Conservation (phyloP, 2,888 invertebrate species). For the Ochropleura leucogaster region DNA sequence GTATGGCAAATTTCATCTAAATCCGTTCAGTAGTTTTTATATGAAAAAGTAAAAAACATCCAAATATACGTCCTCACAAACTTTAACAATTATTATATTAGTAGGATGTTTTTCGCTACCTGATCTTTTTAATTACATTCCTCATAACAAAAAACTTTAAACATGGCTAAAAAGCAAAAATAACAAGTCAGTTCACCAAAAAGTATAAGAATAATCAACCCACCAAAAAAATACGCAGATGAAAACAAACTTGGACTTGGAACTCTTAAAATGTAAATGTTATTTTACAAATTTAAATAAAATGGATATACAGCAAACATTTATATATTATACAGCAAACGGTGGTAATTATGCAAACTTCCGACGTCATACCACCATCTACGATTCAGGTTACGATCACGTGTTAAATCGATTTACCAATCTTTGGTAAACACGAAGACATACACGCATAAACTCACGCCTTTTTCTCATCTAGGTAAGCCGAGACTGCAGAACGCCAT, state of each 20-base stretch:
- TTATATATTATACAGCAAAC: slow-evolving; percentile 50
- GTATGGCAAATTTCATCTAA: too few species aligned
- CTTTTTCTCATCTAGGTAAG: not conserved
- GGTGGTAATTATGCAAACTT: slow-evolving; percentile 49
- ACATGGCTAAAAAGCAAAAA: not conserved
- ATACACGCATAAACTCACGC: not conserved
- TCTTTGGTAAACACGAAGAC: slow-evolving; percentile 15
- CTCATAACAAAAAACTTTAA: not conserved
- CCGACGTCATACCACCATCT: slow-evolving; percentile 46
- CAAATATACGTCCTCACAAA: too few species aligned
- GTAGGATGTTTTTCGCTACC: not conserved
- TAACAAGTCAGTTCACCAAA: not conserved
- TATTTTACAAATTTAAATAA: slow-evolving; percentile 26
- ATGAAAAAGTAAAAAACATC: too few species aligned
- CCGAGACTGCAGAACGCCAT: not conserved
- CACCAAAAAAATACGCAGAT: not conserved
- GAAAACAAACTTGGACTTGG: slow-evolving; percentile 21
- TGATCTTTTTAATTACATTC: not conserved
- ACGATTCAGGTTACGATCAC: slow-evolving; percentile 57
- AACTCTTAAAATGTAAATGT: slow-evolving; percentile 12
- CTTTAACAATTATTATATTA: too few species aligned
- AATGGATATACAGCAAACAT: slow-evolving; percentile 7
- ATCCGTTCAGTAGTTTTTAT: too few species aligned
- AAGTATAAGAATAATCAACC: not conserved
- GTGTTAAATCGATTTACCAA: slow-evolving; percentile 41